Conservation (phyloP, 2,888 invertebrate species). For the Acheta domesticus region DNA sequence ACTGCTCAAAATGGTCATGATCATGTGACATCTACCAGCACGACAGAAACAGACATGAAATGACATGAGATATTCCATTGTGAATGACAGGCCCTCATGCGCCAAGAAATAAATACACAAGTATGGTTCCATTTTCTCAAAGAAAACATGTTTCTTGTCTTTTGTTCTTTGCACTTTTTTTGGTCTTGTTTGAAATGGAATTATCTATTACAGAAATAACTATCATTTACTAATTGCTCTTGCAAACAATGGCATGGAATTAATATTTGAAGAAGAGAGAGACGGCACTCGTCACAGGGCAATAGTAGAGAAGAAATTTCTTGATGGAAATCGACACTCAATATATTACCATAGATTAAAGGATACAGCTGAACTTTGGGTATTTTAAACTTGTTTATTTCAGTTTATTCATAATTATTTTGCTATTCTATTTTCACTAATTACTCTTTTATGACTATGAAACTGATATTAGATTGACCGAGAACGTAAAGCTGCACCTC, state of each 20-base stretch:
- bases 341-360: constrained; percentile 66
- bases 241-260: constrained; percentile 70
- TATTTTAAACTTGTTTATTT: constrained; percentile 37
- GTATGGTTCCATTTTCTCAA: too few species aligned
- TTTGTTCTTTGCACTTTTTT: too few species aligned
- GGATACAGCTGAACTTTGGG: constrained; percentile 62
- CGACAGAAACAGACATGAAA: too few species aligned
- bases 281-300: constrained; percentile 70
- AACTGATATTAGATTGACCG: constrained; percentile 55
- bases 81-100: too few species aligned
- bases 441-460: not conserved
- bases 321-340: constrained; percentile 77
- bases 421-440: not conserved
- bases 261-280: constrained; percentile 81
- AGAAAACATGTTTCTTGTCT: too few species aligned
- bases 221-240: constrained; percentile 80
- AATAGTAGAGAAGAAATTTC: constrained; percentile 72
- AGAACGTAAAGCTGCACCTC: constrained; percentile 66
- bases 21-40: too few species aligned
- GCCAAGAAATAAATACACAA: too few species aligned
- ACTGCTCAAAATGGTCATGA: too few species aligned
- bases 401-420: constrained; percentile 26
- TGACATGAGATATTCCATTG: too few species aligned
- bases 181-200: not conserved
- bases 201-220: constrained; percentile 57